These are phyloP conservation scores for Temnothorax rugatulus DNA, from an alignment of 2,888 invertebrate genomes.

Conservation along the genomic window DNA sequence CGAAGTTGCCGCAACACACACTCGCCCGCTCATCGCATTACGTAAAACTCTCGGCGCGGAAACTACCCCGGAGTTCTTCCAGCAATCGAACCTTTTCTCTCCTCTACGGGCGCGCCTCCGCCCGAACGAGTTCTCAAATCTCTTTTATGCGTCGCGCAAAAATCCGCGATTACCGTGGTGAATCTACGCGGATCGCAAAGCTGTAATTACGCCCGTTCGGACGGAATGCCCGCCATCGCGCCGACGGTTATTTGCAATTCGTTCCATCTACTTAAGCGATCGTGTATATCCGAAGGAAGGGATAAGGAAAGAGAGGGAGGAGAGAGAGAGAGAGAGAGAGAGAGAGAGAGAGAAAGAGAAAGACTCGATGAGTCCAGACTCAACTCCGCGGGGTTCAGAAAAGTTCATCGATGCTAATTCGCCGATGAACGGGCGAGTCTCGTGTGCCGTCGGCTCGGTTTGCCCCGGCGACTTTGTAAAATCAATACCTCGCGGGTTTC, in stretches of 20 bases:
- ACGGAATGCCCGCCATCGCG: conserved; percentile 25
- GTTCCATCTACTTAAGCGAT: conserved; percentile 52
- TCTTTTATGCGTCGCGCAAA: conserved; percentile 41
- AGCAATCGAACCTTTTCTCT: conserved; percentile 26
- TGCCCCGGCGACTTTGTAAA: conserved; percentile 75
- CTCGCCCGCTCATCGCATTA: conserved; percentile 37
- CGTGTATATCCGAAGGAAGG: conserved; percentile 19
- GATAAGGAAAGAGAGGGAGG: neutral
- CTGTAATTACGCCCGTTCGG: conserved; percentile 46
- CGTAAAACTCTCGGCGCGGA: conserved; percentile 26
- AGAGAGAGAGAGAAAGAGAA: neutral
- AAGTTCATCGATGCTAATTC: conserved; percentile 72
- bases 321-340: neutral
- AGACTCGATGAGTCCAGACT: neutral
- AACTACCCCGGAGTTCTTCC: conserved; percentile 3
- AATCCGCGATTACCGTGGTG: conserved; percentile 33
- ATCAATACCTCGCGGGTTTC: conserved; percentile 78
- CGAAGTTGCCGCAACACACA: conserved; percentile 46
- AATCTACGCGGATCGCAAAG: conserved; percentile 13
- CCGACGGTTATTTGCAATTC: conserved; percentile 54
- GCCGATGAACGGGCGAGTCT: conserved; percentile 69
- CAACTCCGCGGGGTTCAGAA: conserved; percentile 48
- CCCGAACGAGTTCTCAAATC: conserved; percentile 31
- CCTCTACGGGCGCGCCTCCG: neutral
- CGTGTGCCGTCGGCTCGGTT: conserved; percentile 70